Conservation (phyloP, 2,797 vertebrate species). For the Amniataba percoides region DNA sequence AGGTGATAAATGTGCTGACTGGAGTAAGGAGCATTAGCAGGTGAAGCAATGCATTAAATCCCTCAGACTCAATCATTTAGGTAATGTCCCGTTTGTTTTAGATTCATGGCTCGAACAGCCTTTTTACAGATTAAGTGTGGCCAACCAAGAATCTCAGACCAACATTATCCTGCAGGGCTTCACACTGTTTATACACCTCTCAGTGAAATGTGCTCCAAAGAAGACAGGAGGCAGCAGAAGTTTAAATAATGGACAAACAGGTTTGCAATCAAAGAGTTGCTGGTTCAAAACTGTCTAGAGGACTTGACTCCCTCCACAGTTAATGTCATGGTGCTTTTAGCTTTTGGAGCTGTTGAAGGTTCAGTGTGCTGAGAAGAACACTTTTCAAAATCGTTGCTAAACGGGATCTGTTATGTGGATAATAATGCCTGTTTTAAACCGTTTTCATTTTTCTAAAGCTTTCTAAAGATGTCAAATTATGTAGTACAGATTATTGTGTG, state of each 20-base stretch:
- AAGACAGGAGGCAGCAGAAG: conserved; percentile 3
- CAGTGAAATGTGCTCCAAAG: conserved; percentile 38
- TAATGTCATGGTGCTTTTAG: neutral
- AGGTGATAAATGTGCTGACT: conserved; percentile 90
- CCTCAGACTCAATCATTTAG: conserved; percentile 90
- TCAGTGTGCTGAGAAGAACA: neutral
- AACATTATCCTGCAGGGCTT: conserved; percentile 85
- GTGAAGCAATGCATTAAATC: conserved; percentile 88
- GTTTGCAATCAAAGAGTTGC: conserved; percentile 1
- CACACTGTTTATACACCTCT: conserved; percentile 60
- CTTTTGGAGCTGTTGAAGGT: too few species aligned
- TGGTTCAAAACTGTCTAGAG: neutral
- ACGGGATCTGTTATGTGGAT: neutral
- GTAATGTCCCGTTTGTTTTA: conserved; percentile 91
- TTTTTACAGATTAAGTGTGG: conserved; percentile 85
- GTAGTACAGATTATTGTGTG: neutral
- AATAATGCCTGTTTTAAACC: neutral
- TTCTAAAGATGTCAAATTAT: too few species aligned
- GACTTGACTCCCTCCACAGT: neutral
- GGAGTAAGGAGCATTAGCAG: conserved; percentile 88
- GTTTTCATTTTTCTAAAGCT: neutral
- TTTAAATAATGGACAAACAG: conserved; percentile 10
- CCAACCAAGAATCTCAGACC: conserved; percentile 86
- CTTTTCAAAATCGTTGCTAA: neutral
- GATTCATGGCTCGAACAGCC: conserved; percentile 87